Conservation (phyloP, 2,888 invertebrate genomes). For the Rhamnusium bicolor region DNA sequence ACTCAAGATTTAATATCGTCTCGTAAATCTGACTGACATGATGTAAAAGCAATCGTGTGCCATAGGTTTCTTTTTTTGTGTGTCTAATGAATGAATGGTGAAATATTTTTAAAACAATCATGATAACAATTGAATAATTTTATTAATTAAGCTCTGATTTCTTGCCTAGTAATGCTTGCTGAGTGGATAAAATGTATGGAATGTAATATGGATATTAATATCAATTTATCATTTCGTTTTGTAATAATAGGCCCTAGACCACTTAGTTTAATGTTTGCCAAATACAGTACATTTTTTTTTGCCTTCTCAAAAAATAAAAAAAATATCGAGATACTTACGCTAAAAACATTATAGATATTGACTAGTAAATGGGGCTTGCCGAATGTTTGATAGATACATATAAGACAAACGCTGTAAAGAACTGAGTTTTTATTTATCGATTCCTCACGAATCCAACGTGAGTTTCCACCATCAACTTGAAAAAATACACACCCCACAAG, state of each 20-base stretch:
- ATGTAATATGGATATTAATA: conserved; percentile 27
- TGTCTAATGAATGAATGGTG: conserved; percentile 38
- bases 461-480: no score
- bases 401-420: no score
- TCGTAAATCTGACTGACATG: conserved; percentile 35
- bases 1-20: conserved; percentile 27
- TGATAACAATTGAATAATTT: conserved; percentile 38
- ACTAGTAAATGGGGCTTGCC: no score
- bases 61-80: conserved; percentile 31
- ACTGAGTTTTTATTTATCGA: no score
- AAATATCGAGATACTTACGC: no score
- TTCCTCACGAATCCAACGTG: no score
- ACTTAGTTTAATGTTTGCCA: neutral
- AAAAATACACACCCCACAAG: no score
- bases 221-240: conserved; percentile 15
- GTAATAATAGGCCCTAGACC: neutral
- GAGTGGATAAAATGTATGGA: conserved; percentile 29
- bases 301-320: neutral
- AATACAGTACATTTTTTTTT: neutral
- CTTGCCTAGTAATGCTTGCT: conserved; percentile 26
- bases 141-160: conserved; percentile 30
- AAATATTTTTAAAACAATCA: conserved; percentile 37
- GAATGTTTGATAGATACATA: no score
- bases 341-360: no score
- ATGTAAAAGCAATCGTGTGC: conserved; percentile 33